Conservation (phyloP, 2,797 vertebrate genomes). For the Trachurus trachurus region DNA sequence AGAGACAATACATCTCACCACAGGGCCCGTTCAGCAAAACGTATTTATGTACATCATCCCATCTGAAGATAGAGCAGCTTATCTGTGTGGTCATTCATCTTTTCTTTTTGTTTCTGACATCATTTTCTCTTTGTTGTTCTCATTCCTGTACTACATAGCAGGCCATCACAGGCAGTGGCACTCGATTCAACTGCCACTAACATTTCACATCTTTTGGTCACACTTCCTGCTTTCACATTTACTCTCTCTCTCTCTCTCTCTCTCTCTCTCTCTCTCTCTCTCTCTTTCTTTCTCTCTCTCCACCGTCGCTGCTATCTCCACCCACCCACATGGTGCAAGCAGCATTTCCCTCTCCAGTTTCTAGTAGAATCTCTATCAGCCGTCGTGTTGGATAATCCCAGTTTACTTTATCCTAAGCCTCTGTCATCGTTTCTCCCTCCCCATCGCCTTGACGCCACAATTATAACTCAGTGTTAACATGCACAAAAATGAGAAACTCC, state of each 20-base stretch:
- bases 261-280: slow-evolving; percentile 34
- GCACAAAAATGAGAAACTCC: slow-evolving; percentile 54
- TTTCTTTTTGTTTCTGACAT: background rate
- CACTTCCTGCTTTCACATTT: slow-evolving; percentile 66
- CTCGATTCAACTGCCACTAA: slow-evolving; percentile 57
- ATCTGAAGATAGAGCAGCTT: background rate
- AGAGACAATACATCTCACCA: background rate
- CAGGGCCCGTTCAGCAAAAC: background rate
- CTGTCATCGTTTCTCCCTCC: slow-evolving; percentile 67
- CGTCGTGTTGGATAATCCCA: slow-evolving; percentile 79
- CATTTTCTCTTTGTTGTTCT: slow-evolving; percentile 6
- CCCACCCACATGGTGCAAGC: slow-evolving; percentile 47
- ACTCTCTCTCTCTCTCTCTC: slow-evolving; percentile 39
- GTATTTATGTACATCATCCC: background rate
- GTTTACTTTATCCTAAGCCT: slow-evolving; percentile 78
- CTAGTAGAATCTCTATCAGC: slow-evolving; percentile 65
- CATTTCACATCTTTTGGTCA: slow-evolving; percentile 68
- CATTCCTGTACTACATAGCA: slow-evolving; percentile 7
- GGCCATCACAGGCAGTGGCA: slow-evolving; percentile 20
- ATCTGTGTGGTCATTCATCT: background rate
- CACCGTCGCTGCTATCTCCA: slow-evolving; percentile 42
- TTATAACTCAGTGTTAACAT: slow-evolving; percentile 64
- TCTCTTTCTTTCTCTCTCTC: slow-evolving; percentile 27
- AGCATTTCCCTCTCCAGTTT: slow-evolving; percentile 53
- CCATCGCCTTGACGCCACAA: slow-evolving; percentile 61